Percentiles rank a stretch among this genome's conserved stretches.
Conservation (phyloP, 2,113 vertebrate genomes). For the Ictalurus punctatus region DNA sequence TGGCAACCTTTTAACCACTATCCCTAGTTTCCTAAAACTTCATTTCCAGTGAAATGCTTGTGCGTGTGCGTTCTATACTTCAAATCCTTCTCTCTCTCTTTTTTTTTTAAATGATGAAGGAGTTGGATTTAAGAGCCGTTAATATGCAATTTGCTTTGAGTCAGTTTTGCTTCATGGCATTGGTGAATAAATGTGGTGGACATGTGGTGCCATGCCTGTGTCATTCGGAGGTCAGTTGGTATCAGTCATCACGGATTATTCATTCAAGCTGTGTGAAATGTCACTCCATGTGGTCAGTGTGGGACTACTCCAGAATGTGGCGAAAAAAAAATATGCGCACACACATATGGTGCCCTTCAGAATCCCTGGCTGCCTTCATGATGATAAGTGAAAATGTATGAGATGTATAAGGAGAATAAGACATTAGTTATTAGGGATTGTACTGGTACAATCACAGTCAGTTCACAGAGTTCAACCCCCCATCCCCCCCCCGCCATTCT, state of each 20-base stretch:
- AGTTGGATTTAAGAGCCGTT: conserved; percentile 7
- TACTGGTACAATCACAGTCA: not conserved
- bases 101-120: too few relatives aligned
- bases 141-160: not conserved
- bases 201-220: conserved; percentile 30
- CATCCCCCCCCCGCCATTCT: too few relatives aligned
- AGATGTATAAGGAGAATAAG: not conserved
- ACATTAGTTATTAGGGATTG: not conserved
- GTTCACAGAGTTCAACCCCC: too few relatives aligned
- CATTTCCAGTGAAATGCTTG: conserved; percentile 34
- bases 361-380: not conserved
- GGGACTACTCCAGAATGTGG: conserved; percentile 5
- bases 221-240: conserved; percentile 38
- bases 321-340: not conserved
- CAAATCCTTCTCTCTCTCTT: not conserved
- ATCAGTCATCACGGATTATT: conserved; percentile 18
- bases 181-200: conserved; percentile 18
- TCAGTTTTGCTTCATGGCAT: conserved; percentile 6
- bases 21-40: conserved; percentile 34
- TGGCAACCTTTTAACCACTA: conserved; percentile 26
- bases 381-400: not conserved
- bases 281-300: conserved; percentile 27
- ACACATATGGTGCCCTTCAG: not conserved
- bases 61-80: not conserved
- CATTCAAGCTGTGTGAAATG: conserved; percentile 17